Evolutionary conservation across 2,797 vertebrate species (phyloP).

Genomic region (Paguma larvata): DNA sequence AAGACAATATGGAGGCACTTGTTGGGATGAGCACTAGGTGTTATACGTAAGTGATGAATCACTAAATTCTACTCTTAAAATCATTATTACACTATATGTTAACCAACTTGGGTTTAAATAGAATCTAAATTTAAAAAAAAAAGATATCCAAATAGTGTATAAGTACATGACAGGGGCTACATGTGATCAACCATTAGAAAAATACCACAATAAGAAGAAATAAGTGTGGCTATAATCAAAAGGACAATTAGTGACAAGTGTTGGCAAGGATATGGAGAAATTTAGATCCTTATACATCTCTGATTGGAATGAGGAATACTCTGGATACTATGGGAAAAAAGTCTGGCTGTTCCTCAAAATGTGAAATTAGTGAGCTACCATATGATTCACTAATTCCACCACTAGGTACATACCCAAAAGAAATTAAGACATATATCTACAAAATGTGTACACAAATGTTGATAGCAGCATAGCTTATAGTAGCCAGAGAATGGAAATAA

Average conservation of each 20-base stretch:
- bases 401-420: not conserved
- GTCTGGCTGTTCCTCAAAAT: not conserved
- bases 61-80: no score
- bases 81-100: no score
- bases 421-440: not conserved
- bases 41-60: no score
- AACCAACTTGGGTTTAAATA: no score
- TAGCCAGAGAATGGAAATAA: not conserved
- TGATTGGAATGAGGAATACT: not conserved
- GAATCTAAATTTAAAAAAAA: no score
- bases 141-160: not conserved
- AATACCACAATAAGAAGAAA: not conserved
- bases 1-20: no score
- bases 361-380: not conserved
- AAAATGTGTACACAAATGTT: not conserved
- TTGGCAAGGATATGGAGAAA: not conserved
- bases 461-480: not conserved
- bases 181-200: not conserved
- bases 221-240: not conserved
- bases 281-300: not conserved
- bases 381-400: not conserved
- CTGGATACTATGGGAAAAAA: not conserved
- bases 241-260: not conserved
- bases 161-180: not conserved
- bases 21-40: no score